phyloP scores from a whole-genome alignment of 2,113 vertebrate species.

The Manacus vitellinus region DNA sequence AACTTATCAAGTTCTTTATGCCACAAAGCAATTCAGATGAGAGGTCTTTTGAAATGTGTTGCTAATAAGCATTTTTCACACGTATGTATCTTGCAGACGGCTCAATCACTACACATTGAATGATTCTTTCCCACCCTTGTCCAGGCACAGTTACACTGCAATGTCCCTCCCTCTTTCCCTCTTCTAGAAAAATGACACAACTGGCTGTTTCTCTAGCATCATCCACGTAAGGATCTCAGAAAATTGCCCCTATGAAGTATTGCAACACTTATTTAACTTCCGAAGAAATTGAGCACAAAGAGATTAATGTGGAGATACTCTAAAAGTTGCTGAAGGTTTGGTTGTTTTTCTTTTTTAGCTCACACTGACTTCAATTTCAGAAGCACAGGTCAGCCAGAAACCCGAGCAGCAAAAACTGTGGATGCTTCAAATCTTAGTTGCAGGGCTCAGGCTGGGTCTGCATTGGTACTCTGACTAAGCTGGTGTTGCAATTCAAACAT shows the following conservation, averaged over 20 bases:
- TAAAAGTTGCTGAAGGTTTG: background rate
- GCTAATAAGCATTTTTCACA: slow-evolving; percentile 25
- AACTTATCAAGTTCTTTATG: slow-evolving; percentile 31
- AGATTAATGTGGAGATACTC: background rate
- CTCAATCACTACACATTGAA: background rate
- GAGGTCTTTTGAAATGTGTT: slow-evolving; percentile 32
- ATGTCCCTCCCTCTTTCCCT: background rate
- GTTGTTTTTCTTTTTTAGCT: background rate
- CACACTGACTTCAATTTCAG: background rate
- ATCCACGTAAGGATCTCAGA: background rate
- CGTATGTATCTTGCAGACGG: background rate
- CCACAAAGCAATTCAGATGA: slow-evolving; percentile 17
- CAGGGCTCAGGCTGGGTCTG: background rate
- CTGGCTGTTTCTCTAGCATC: background rate
- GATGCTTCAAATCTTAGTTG: background rate
- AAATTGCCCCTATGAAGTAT: background rate
- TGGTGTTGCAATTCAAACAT: background rate
- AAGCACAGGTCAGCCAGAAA: background rate
- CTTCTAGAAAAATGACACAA: background rate
- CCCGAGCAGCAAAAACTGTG: background rate
- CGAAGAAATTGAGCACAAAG: background rate
- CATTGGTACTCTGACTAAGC: background rate
- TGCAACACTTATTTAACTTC: background rate
- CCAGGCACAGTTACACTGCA: background rate
- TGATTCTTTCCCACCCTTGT: background rate